Evolutionary conservation across 2,888 invertebrate species (phyloP).

Genomic region (Listrodromus nycthemerus): DNA sequence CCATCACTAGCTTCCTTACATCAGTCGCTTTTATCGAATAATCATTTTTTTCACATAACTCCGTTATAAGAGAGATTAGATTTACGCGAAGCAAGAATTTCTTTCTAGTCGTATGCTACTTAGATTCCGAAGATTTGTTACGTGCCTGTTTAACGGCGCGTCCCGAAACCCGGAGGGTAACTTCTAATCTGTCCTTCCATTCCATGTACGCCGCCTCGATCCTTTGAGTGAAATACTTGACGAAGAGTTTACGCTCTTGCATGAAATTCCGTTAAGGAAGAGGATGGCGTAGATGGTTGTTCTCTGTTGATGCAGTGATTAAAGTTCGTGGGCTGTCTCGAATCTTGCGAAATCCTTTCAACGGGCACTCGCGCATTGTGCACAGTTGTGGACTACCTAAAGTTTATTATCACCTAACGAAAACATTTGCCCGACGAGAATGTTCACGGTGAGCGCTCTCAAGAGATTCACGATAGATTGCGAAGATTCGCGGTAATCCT

Average conservation of each 20-base stretch:
- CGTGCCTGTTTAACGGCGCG: neutral
- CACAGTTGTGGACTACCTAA: neutral
- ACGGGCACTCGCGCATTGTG: slow-evolving; percentile 2
- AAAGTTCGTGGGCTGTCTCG: slow-evolving; percentile 40
- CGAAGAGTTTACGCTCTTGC: slow-evolving; percentile 29
- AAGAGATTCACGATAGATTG: neutral
- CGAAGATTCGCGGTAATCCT: neutral
- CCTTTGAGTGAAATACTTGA: slow-evolving; percentile 45
- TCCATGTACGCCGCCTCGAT: neutral
- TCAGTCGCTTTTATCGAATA: neutral
- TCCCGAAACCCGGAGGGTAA: neutral
- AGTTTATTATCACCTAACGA: slow-evolving; percentile 10
- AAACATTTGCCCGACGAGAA: slow-evolving; percentile 28
- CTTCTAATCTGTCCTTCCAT: neutral
- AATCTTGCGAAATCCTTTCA: slow-evolving; percentile 6
- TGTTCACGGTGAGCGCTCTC: neutral
- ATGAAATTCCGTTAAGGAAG: slow-evolving; percentile 38
- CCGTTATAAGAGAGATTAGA: neutral
- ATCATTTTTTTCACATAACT: neutral
- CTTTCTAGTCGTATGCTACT: neutral
- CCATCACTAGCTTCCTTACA: too few species aligned
- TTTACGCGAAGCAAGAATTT: slow-evolving; percentile 40
- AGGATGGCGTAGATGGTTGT: neutral
- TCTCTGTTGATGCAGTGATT: slow-evolving; percentile 32
- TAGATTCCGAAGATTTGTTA: neutral